Evolutionary conservation across 2,888 invertebrate genomes (phyloP).

Genomic region (Selenia dentaria): DNA sequence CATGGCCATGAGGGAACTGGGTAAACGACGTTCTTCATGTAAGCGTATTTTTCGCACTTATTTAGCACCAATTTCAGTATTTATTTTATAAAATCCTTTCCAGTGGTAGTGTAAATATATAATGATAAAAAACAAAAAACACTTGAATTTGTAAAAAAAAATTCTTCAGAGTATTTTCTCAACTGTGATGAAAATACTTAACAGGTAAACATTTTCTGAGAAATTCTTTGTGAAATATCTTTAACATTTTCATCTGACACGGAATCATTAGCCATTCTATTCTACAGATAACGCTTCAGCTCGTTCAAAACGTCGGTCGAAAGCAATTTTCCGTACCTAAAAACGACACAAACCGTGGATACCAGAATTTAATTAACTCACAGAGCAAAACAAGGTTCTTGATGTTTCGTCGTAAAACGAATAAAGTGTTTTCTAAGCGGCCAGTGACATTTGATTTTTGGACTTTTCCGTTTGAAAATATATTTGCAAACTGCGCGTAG

Average conservation of each 20-base stretch:
- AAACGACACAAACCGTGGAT: conserved; percentile 21
- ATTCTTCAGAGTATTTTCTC: no score
- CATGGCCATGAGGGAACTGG: no score
- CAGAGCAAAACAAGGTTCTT: conserved; percentile 24
- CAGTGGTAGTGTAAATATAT: no score
- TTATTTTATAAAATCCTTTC: no score
- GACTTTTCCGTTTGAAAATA: conserved; percentile 21
- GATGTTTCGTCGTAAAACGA: conserved; percentile 17
- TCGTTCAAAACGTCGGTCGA: conserved; percentile 4
- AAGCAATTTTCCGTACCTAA: conserved; percentile 14
- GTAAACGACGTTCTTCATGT: no score
- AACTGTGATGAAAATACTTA: no score
- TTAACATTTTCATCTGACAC: background rate
- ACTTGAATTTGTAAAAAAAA: no score
- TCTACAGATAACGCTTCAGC: conserved; percentile 2
- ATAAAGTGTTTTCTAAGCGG: conserved; percentile 20
- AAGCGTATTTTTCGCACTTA: no score
- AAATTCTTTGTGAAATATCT: background rate
- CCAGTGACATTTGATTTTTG: conserved; percentile 31
- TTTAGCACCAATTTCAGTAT: no score
- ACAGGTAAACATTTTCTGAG: background rate
- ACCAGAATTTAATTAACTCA: conserved; percentile 33
- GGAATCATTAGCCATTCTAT: conserved; percentile 1
- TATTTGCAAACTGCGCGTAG: conserved; percentile 20
- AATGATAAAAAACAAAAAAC: no score